Base-by-base conservation (phyloP, 2,113 vertebrate genomes). In the Tichodroma muraria region DNA sequence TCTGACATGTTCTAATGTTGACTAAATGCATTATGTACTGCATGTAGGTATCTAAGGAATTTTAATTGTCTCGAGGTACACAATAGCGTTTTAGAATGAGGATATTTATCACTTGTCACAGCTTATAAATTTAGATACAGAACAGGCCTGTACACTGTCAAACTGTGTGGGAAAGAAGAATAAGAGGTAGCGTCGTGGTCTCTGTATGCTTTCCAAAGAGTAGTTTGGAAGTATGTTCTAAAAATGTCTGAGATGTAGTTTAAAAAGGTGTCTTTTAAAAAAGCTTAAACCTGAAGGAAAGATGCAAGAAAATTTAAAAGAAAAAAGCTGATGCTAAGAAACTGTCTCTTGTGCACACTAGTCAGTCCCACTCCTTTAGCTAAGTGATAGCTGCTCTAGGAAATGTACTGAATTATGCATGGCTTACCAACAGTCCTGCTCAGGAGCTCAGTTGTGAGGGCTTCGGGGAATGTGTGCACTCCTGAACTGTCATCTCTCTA, bases 51-150 rank as follows among this genome's bases (percentile, higher is more conserved):
- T 94, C 93, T 89, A 81, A 94, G 85, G 96, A 96, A 97, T 97
- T 96, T 95, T 95, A 96, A 95, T 90, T 95, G 82, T 96, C 87
- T 92, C 68, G 93, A 93, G 64, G 93, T 96, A 94, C 50, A 89
- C 80, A 91, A 96, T 94, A 87, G 83, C 63, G 84, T 95, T 97
- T 93, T 91, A 84, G 88, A 97, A 86, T 89, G 91, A 87, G 84
- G 61, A 60, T 93, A 96, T 97, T 97, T 97, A 95, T 95, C 94
- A 94, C 81, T 94, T 97, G 89, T 96, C 81, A 92, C 71, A 86
- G 94, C 93, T 95, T 93, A 89, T 91, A 96, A 94, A 69, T 90
- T 69, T 90, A 93, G 95, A 95, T 85, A 93, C 61, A 88, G 85
- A 96, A 49, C 92, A 97, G 93, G 91, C 85, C 88, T 97, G 89